Conservation (phyloP, 23 tunicate genomes). For the Phallusia fumigata region DNA sequence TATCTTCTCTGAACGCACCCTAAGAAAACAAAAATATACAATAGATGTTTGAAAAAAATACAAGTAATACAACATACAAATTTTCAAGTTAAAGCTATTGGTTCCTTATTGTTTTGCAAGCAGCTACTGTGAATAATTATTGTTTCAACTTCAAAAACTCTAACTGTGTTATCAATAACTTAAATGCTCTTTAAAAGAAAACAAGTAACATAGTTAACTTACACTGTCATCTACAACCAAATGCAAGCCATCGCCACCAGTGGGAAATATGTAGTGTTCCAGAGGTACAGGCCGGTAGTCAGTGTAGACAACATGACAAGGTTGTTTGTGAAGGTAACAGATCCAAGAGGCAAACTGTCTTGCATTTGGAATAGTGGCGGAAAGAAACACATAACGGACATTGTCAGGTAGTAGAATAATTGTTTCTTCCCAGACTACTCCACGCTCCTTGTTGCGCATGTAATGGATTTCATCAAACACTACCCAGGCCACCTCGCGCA, state of each 20-base stretch:
- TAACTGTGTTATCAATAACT: too few species aligned
- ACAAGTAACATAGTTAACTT: background rate
- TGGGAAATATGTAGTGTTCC: conserved; percentile 95
- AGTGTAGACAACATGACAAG: conserved; percentile 97
- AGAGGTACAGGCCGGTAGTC: conserved; percentile 92
- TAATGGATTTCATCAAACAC: conserved; percentile 97
- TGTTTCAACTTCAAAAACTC: too few species aligned
- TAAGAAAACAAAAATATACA: conserved; percentile 3
- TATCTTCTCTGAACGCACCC: conserved; percentile 90
- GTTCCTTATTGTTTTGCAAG: background rate
- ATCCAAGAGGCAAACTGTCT: conserved; percentile 96
- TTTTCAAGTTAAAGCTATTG: background rate
- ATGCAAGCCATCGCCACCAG: conserved; percentile 95
- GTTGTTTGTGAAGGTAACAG: conserved; percentile 95
- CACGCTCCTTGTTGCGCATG: conserved; percentile 95
- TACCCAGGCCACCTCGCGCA: conserved; percentile 97
- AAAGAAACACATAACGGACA: conserved; percentile 89
- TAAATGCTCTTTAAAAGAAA: background rate
- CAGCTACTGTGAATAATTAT: too few species aligned
- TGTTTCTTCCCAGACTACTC: conserved; percentile 98
- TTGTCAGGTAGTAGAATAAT: conserved; percentile 93
- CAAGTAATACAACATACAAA: too few species aligned
- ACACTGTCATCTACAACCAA: conserved; percentile 87
- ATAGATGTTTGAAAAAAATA: too few species aligned
- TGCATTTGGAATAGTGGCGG: conserved; percentile 96